A percentile compares a stretch with the other conserved stretches of the same genome.
Conservation (phyloP, 2,888 invertebrate genomes). For the Pherbina coryleti region DNA sequence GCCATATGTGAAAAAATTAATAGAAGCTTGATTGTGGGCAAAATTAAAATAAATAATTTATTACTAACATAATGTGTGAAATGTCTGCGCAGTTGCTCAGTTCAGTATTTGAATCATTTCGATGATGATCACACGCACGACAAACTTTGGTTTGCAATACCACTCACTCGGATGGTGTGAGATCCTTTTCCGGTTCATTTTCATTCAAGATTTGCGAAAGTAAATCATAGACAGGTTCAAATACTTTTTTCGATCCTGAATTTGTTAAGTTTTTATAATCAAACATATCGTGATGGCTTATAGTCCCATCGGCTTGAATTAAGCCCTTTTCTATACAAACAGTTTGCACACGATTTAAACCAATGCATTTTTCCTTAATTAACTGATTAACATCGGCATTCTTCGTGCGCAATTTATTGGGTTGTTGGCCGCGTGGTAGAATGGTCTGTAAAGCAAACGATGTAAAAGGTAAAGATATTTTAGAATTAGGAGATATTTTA, state of each 20-base stretch:
- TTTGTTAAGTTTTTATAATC: conserved; percentile 91
- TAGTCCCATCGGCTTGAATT: conserved; percentile 82
- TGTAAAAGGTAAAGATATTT: not conserved
- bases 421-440: conserved; percentile 88
- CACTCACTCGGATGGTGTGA: conserved; percentile 77
- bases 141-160: not conserved
- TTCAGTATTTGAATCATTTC: not conserved
- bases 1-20: not conserved
- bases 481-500: not conserved
- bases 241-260: conserved; percentile 87
- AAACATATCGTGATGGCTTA: conserved; percentile 91
- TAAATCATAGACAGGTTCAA: conserved; percentile 86
- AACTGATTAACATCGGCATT: conserved; percentile 81
- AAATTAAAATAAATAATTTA: conserved; percentile 16
- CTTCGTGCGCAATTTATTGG: conserved; percentile 84
- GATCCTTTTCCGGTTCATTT: conserved; percentile 80
- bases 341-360: conserved; percentile 80
- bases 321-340: conserved; percentile 85
- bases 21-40: not conserved
- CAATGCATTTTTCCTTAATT: conserved; percentile 75
- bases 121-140: not conserved
- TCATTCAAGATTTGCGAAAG: conserved; percentile 82
- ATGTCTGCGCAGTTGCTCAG: not conserved
- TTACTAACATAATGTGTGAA: not conserved
- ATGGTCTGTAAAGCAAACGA: conserved; percentile 77